Evolutionary conservation across 2,113 vertebrate species (phyloP).

Genomic region (Microtus ochrogaster): DNA sequence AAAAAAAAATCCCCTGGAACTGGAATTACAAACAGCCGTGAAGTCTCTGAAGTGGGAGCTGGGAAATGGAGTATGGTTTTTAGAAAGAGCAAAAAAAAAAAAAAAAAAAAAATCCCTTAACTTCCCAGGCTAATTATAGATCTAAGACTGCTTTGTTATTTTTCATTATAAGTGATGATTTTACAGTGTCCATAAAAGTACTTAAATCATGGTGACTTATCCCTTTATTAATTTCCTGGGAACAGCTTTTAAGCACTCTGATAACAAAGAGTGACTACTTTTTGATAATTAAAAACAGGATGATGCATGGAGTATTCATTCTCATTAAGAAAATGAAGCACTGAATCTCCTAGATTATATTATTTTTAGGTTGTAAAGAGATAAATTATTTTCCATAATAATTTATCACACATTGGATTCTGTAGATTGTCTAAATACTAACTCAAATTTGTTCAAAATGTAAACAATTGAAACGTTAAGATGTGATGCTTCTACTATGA

Average conservation of each 20-base stretch:
- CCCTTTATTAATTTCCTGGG: constrained; percentile 33
- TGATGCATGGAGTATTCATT: constrained; percentile 42
- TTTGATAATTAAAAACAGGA: constrained; percentile 63
- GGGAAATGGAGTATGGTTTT: background rate
- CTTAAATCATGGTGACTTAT: background rate
- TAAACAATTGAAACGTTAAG: background rate
- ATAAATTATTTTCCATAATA: constrained; percentile 54
- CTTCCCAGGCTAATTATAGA: too few relatives aligned
- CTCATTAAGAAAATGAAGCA: constrained; percentile 64
- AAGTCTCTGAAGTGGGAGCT: background rate
- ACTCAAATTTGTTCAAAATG: background rate
- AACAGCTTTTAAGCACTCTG: constrained; percentile 67
- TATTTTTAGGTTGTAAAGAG: constrained; percentile 52
- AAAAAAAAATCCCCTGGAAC: background rate
- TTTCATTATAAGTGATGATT: background rate
- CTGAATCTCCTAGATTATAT: background rate
- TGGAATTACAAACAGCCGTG: background rate
- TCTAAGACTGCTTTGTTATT: background rate
- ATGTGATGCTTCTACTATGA: background rate
- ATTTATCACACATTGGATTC: constrained; percentile 62
- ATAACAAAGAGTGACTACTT: constrained; percentile 70
- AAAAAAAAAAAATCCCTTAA: background rate
- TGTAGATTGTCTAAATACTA: background rate
- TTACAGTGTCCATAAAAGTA: background rate
- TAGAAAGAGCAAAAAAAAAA: too few relatives aligned